Evolutionary conservation across 2,888 invertebrate genomes (phyloP).

Genomic region (Cistogaster globosa): DNA sequence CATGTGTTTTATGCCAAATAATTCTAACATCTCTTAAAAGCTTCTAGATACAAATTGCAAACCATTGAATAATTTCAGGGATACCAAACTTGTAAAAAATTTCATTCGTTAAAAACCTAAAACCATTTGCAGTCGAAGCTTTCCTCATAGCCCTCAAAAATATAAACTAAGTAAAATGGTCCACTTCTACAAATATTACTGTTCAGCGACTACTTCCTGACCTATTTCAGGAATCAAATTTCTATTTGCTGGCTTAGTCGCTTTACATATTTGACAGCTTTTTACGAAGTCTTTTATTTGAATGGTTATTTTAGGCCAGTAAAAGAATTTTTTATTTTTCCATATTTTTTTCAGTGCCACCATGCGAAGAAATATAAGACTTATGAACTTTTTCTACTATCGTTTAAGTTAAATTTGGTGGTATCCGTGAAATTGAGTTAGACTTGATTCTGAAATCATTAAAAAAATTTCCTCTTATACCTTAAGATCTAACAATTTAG

Average conservation of each 20-base stretch:
- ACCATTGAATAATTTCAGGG: constrained; percentile 2
- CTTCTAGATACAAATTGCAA: constrained; percentile 73
- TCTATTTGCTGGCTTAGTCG: constrained; percentile 20
- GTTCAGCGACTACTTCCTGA: constrained; percentile 1
- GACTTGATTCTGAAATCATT: no score
- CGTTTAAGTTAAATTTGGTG: constrained; percentile 28
- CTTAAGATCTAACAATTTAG: constrained; percentile 14
- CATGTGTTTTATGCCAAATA: no score
- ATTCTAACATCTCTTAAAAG: no score
- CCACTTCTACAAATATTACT: constrained; percentile 45
- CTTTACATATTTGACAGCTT: constrained; percentile 11
- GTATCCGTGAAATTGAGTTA: neutral
- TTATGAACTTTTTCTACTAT: no score
- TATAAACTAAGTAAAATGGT: no score
- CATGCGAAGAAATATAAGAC: no score
- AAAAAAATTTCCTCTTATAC: no score
- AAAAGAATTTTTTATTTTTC: no score
- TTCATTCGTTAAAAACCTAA: constrained; percentile 27
- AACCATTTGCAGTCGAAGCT: no score
- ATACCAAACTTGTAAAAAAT: constrained; percentile 22
- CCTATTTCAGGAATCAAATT: constrained; percentile 21
- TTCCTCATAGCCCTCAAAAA: no score
- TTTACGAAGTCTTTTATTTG: constrained; percentile 7
- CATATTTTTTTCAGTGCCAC: no score
- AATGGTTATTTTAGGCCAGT: no score